phyloP scores from a whole-genome alignment of 2,888 invertebrate genomes.

The Didymodactylos carnosus region DNA sequence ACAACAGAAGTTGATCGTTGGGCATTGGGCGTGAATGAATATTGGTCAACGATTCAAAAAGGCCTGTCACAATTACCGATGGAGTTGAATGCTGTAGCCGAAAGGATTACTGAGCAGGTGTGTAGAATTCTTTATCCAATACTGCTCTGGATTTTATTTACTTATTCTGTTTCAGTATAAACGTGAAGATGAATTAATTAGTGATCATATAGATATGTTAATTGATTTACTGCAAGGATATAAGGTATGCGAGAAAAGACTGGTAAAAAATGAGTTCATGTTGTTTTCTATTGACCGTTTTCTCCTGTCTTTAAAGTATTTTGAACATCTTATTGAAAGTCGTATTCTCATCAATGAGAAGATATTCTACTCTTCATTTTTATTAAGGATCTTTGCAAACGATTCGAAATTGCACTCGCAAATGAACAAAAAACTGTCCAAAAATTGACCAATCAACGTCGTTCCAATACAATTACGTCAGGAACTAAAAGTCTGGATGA shows the following conservation, averaged over 20 bases:
- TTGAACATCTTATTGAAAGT: no score
- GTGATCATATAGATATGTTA: neutral
- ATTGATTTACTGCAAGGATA: neutral
- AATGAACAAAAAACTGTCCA: slow-evolving; percentile 29
- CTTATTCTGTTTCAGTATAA: no score
- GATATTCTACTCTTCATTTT: no score
- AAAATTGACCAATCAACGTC: slow-evolving; percentile 25
- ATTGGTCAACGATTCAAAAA: slow-evolving; percentile 26
- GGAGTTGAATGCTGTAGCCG: slow-evolving; percentile 26
- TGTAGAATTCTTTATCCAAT: no score
- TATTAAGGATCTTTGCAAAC: slow-evolving; percentile 31
- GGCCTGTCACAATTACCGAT: slow-evolving; percentile 25
- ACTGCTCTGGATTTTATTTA: no score
- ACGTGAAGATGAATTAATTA: neutral
- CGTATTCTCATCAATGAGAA: no score
- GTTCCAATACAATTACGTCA: neutral
- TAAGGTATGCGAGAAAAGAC: neutral
- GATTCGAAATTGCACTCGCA: slow-evolving; percentile 32
- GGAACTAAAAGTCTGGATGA: no score
- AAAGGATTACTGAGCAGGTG: slow-evolving; percentile 25
- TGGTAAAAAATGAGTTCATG: neutral
- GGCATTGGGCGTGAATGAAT: slow-evolving; percentile 27
- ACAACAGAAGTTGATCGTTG: slow-evolving; percentile 23
- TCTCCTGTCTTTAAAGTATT: no score
- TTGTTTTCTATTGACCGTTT: no score